Conservation (phyloP, 2,797 vertebrate species). For the Chelon auratus region DNA sequence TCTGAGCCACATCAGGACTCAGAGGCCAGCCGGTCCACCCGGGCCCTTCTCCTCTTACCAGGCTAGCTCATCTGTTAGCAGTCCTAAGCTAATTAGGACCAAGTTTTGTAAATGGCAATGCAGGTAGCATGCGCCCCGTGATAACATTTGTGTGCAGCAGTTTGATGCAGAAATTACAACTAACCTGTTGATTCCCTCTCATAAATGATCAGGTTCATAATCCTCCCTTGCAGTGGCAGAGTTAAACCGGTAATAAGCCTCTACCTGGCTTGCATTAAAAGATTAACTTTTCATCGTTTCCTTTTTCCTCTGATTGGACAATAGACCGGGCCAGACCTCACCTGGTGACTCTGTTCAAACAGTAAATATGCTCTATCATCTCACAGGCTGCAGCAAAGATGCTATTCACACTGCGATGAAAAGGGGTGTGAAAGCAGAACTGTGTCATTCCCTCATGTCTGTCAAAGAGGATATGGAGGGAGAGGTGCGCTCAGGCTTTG, state of each 20-base stretch:
- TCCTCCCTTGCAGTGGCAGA: constrained; percentile 29
- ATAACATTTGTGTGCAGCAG: constrained; percentile 53
- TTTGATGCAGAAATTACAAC: constrained; percentile 30
- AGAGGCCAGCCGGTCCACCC: constrained; percentile 69
- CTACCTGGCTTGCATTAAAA: constrained; percentile 76
- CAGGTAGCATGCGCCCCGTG: constrained; percentile 38
- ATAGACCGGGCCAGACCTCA: constrained; percentile 66
- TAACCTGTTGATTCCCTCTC: constrained; percentile 3
- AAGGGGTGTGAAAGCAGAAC: constrained; percentile 78
- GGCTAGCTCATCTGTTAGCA: constrained; percentile 53
- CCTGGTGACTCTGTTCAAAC: constrained; percentile 72
- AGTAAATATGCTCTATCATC: constrained; percentile 74
- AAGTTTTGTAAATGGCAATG: constrained; percentile 53
- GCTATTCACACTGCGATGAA: constrained; percentile 75
- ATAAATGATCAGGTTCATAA: background rate
- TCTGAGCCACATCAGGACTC: constrained; percentile 77
- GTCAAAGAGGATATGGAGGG: constrained; percentile 72
- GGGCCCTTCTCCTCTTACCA: constrained; percentile 60
- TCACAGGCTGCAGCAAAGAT: constrained; percentile 63
- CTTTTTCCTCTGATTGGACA: constrained; percentile 55
- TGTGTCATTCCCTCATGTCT: constrained; percentile 75
- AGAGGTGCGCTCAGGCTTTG: constrained; percentile 71
- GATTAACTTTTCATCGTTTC: constrained; percentile 82
- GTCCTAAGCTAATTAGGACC: constrained; percentile 65
- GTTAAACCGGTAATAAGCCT: constrained; percentile 58